These are phyloP conservation scores for Amphipyra tragopoginis DNA, from an alignment of 2,888 invertebrate species.

Conservation along the genomic window DNA sequence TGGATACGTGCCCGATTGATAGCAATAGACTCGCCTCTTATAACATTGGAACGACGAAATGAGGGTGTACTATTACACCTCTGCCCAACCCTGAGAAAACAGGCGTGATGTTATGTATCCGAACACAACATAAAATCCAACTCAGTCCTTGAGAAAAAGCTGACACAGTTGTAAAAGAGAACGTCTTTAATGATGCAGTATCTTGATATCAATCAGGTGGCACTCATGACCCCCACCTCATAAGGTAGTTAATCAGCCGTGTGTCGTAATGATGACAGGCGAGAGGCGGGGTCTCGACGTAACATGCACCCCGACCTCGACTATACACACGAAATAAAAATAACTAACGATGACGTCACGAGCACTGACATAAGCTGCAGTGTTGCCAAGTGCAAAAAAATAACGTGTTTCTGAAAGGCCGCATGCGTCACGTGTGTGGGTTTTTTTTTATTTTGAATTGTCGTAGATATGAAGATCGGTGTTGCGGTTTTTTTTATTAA, in stretches of 20 bases:
- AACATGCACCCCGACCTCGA: conserved; percentile 22
- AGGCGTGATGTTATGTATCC: too few species aligned
- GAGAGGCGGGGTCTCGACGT: conserved; percentile 55
- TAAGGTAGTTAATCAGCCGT: conserved; percentile 41
- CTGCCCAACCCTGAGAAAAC: too few species aligned
- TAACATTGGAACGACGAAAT: too few species aligned
- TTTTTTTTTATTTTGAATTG: conserved; percentile 29
- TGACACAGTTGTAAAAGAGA: conserved; percentile 45
- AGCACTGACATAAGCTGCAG: conserved; percentile 26
- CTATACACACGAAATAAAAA: conserved; percentile 32
- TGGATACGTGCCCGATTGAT: too few species aligned
- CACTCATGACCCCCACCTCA: conserved; percentile 40
- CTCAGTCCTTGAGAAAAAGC: conserved; percentile 25
- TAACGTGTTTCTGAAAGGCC: conserved; percentile 32
- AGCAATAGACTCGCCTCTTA: too few species aligned
- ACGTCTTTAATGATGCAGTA: conserved; percentile 40
- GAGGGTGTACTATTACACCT: too few species aligned
- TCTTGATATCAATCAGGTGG: conserved; percentile 41
- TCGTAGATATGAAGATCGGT: conserved; percentile 11
- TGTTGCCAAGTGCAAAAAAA: conserved; percentile 42
- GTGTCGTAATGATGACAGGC: conserved; percentile 45
- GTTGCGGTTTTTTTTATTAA: conserved; percentile 16
- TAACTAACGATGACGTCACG: conserved; percentile 28
- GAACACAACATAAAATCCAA: not conserved
- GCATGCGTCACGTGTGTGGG: conserved; percentile 16